Base-by-base conservation (phyloP, 2,113 vertebrate genomes). In the Camelus dromedarius region DNA sequence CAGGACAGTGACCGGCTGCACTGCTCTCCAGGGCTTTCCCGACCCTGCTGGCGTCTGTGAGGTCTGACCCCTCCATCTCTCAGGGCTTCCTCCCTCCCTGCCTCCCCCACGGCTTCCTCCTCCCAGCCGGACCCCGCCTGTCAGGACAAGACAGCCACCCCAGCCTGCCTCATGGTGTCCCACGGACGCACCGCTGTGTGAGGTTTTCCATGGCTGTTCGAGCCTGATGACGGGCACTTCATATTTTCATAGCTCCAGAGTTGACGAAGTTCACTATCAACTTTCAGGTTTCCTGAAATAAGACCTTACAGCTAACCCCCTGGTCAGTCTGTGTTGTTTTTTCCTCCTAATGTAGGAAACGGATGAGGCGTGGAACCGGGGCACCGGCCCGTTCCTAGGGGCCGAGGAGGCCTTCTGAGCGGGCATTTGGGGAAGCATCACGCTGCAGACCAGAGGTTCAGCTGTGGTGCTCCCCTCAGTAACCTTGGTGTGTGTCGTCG, bases 381-480 rank as follows among this genome's bases (percentile, higher is more conserved):
- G 2, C 42, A 48, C 30, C 5, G 13, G 4, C 3, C 48, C 35
- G 32, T 0, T 0, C 32, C 60, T 0, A 7, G 67, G 69, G 16
- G 3, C 54, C 6, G 0, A 3, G 0, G 6, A 0, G 2, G 0
- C 19, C 10, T 48, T 5, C 46, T 18, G 18, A 5, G 0, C 5
- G 6, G 60, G 2, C 6, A 0, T 24, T 2, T 6, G 15, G 80
- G 54, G 1, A 12, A 2, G 5, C 19, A 4, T 42, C 38, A 42
- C 3, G 5, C 4, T 42, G 38, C 38, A 42, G 38, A 42, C 4
- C 38, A 42, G 38, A 42, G 38, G 38, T 42, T 42, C 38, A 42
- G 38, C 38, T 5, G 4, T 42, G 38, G 38, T 42, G 38, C 38
- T 42, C 38, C 38, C 38, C 38, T 42, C 38, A 42, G 38, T 42